Evolutionary conservation across 2,888 invertebrate genomes (phyloP).

Genomic region (Panorpa germanica): DNA sequence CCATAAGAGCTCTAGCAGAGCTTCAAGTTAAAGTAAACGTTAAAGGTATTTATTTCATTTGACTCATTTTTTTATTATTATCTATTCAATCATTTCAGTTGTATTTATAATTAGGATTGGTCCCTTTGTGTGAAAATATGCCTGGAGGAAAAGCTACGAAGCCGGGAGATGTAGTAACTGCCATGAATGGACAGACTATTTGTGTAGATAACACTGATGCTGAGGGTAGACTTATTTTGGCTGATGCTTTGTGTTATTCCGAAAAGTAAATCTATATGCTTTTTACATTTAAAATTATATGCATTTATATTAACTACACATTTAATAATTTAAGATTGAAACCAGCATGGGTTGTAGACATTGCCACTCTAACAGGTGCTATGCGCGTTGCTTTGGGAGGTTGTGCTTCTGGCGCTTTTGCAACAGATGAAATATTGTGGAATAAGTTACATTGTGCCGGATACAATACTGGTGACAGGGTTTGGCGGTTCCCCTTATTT

Average conservation of each 20-base stretch:
- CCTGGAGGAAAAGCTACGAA: conserved; percentile 59
- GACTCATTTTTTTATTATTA: background rate
- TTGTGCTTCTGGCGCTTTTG: conserved; percentile 52
- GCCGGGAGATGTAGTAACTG: conserved; percentile 58
- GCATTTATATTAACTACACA: background rate
- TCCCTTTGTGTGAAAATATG: conserved; percentile 67
- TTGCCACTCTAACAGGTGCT: conserved; percentile 62
- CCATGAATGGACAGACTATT: conserved; percentile 58
- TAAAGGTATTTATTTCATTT: conserved; percentile 23
- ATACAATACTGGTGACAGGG: conserved; percentile 53
- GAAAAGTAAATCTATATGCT: conserved; percentile 35
- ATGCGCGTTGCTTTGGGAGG: conserved; percentile 41
- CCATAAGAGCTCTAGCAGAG: conserved; percentile 46
- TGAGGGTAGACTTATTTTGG: conserved; percentile 56
- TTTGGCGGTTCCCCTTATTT: conserved; percentile 73
- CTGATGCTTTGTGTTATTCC: conserved; percentile 62
- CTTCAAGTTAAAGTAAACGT: conserved; percentile 54
- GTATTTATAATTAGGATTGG: no score
- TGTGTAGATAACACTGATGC: conserved; percentile 57
- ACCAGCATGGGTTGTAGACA: conserved; percentile 51
- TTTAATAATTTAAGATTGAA: conserved; percentile 18
- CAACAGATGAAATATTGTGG: conserved; percentile 52
- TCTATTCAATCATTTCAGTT: background rate
- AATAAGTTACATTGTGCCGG: conserved; percentile 46
- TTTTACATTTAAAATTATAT: background rate